Conservation (phyloP, 2,113 vertebrate genomes). For the Camelus bactrianus region DNA sequence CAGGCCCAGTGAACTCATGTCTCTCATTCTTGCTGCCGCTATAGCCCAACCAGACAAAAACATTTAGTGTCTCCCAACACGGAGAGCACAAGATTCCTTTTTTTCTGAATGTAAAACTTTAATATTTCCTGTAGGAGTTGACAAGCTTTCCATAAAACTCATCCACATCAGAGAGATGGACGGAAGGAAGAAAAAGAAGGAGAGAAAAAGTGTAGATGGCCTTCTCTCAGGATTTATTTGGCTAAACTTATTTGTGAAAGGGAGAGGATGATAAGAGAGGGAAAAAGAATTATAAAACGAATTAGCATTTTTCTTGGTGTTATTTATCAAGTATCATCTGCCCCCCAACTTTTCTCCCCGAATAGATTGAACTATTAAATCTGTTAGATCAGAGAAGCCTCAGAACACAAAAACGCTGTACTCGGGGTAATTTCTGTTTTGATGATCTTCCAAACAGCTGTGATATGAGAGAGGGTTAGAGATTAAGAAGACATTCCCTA, state of each 20-base stretch:
- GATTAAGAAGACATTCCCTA: background rate
- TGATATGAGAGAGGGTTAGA: background rate
- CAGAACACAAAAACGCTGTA: background rate
- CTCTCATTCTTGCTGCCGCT: background rate
- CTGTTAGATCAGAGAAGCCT: background rate
- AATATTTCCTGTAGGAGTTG: background rate
- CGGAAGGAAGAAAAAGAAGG: background rate
- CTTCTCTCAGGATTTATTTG: conserved; percentile 17
- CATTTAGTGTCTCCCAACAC: background rate
- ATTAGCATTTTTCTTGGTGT: background rate
- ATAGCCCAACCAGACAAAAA: background rate
- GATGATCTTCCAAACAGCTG: background rate
- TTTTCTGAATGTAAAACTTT: conserved; percentile 1
- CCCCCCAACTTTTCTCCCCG: background rate
- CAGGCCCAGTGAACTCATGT: background rate
- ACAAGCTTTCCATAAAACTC: background rate
- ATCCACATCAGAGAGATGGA: background rate
- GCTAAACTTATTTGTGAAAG: background rate
- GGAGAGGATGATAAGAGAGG: background rate
- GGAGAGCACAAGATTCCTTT: background rate
- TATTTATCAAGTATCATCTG: background rate
- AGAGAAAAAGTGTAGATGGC: background rate
- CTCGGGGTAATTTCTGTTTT: background rate
- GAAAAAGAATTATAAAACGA: background rate
- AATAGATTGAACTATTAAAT: background rate